Percentiles rank a stretch among this genome's conserved stretches.
Evolutionary conservation across 2,797 vertebrate genomes (phyloP).

Genomic region (Acanthurus leucopareius): DNA sequence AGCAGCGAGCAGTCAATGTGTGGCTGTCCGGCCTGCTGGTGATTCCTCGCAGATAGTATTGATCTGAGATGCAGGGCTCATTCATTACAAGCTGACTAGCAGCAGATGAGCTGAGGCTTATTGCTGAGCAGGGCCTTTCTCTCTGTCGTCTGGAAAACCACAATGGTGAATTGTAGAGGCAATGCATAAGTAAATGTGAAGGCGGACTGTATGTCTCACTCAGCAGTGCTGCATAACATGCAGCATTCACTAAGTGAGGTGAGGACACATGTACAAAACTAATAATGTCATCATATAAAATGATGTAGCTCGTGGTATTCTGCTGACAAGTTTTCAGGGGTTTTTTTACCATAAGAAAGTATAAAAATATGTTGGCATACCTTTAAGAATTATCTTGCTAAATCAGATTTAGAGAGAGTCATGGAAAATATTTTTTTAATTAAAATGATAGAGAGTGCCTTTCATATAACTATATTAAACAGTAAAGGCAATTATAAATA

Average conservation of each 20-base stretch:
- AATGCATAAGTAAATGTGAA: slow-evolving; percentile 74
- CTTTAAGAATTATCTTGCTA: neutral
- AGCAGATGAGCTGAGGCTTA: slow-evolving; percentile 82
- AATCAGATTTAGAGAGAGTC: neutral
- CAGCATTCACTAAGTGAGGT: slow-evolving; percentile 25
- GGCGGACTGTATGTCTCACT: slow-evolving; percentile 62
- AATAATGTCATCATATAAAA: slow-evolving; percentile 19
- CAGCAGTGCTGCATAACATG: slow-evolving; percentile 72
- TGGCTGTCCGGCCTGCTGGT: slow-evolving; percentile 69
- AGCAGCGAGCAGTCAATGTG: slow-evolving; percentile 67
- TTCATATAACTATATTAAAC: neutral
- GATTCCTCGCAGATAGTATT: slow-evolving; percentile 86
- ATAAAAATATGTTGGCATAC: neutral
- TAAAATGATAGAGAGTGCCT: too few relatives aligned
- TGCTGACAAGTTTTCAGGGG: neutral
- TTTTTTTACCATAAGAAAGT: neutral
- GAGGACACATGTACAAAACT: neutral
- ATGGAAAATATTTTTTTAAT: neutral
- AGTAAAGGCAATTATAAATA: neutral
- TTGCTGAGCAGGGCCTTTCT: slow-evolving; percentile 83
- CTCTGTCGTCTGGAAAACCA: slow-evolving; percentile 58
- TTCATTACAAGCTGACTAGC: slow-evolving; percentile 83
- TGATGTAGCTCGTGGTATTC: neutral
- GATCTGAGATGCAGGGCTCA: slow-evolving; percentile 78
- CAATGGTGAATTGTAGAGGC: slow-evolving; percentile 70